phyloP scores from a whole-genome alignment of 1,140 invertebrate genomes.

The Nasonia longicornis region DNA sequence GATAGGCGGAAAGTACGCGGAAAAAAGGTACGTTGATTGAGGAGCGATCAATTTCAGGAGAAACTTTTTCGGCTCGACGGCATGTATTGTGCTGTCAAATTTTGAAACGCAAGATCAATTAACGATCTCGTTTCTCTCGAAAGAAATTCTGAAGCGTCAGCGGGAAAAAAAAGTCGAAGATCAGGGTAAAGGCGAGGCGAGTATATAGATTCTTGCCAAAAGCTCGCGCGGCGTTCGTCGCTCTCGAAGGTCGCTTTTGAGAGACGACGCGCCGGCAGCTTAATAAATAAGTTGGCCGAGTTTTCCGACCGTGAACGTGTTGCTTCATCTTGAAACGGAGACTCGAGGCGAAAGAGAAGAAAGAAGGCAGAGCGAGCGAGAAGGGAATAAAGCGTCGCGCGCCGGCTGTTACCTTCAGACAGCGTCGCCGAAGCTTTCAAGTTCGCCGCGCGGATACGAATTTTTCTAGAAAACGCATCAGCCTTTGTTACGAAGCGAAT shows the following conservation, averaged over 20 bases:
- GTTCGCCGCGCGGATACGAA: too few relatives aligned
- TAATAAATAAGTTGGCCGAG: conserved; percentile 47
- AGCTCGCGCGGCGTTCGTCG: background rate
- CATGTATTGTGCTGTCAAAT: too few relatives aligned
- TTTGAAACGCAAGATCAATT: too few relatives aligned
- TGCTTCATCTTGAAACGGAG: conserved; percentile 46
- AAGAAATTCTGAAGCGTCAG: too few relatives aligned
- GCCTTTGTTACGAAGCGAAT: too few relatives aligned
- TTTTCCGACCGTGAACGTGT: conserved; percentile 46
- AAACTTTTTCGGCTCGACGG: too few relatives aligned
- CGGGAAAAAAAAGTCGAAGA: background rate
- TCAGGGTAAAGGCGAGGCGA: background rate
- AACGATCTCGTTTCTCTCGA: too few relatives aligned
- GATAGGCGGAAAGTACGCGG: too few relatives aligned
- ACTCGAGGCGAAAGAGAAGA: conserved; percentile 2
- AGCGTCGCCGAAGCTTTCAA: background rate
- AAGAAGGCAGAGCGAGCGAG: background rate
- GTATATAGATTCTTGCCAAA: conserved; percentile 12
- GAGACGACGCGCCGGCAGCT: background rate
- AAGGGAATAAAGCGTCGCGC: background rate
- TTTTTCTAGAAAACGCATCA: too few relatives aligned
- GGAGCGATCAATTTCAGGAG: too few relatives aligned
- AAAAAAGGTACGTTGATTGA: too few relatives aligned
- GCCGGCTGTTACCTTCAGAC: background rate
- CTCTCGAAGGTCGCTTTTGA: conserved; percentile 20